Base-by-base conservation (phyloP, 1,140 invertebrate genomes). In the Cotesia chilonis region DNA sequence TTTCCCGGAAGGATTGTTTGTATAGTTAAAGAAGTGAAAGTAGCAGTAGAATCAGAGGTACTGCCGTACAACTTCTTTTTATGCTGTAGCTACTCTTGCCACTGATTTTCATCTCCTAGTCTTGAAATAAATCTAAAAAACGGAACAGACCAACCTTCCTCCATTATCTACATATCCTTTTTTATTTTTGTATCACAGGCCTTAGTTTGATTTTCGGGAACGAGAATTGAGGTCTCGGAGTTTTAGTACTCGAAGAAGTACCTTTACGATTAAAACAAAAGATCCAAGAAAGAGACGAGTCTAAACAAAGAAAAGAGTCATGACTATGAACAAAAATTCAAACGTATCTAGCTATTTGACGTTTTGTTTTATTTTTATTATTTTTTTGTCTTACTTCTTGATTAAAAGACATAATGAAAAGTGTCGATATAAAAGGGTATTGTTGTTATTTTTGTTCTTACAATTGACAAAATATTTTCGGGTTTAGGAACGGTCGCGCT, bases 101-200 rank as follows among this genome's bases (percentile, higher is more conserved):
- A 55, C 51, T 64, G 71, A 72, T 75, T 80, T 80, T 80, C 77
- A 81, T 79, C 75, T 78, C 78, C 78, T 74, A 80, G 78, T 80
- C 78, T 78, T 28, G 28, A 28, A 28, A 28, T 28, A 28, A 28
- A 28, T 28, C 28, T 28, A 41, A 47, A 47, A 47, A 47, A 6
- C 41, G 6, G 5, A 47, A 47, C 78, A 74, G 77, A 73, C 28
- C 4, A 37, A 47, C 52, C 61, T 54, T 41, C 7, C 47, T 71
- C 12, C 54, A 4, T 64, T 17, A 38, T 4, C 14, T 3, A 37
- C 35, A 41, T 14, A 12, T 69, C 67, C 35, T 57, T 57, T 37
- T 59, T 37, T 41, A 59, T 41, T 55, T 69, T 36, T 57, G 7
- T 69, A 38, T 55, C 38, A 59, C 20, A 47, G 14, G 70, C 59